Evolutionary conservation across 2,113 vertebrate species (phyloP).

Genomic region (Tenrec ecaudatus): DNA sequence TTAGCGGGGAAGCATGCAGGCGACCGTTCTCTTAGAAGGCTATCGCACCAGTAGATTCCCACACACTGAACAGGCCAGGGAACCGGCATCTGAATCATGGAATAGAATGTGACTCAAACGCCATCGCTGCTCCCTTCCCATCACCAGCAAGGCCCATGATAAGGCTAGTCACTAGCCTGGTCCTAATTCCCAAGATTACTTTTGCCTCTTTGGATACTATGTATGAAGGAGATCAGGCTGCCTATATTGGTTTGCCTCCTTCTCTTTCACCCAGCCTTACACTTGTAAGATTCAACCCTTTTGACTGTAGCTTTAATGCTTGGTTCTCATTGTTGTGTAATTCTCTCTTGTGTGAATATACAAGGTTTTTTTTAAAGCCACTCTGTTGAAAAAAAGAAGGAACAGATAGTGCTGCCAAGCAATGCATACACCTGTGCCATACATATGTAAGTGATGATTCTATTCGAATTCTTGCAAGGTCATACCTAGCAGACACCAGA

Average conservation of each 20-base stretch:
- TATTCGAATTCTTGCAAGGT: neutral
- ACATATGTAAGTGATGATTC: neutral
- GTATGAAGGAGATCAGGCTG: neutral
- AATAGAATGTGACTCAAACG: neutral
- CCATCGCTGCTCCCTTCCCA: neutral
- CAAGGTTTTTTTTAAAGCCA: neutral
- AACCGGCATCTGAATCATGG: neutral
- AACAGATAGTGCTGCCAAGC: neutral
- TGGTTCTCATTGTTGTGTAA: neutral
- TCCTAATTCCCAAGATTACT: neutral
- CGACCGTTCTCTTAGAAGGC: neutral
- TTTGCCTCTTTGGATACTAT: neutral
- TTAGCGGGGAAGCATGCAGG: neutral
- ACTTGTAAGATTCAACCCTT: neutral
- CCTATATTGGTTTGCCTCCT: neutral
- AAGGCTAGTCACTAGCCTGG: neutral
- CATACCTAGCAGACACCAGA: neutral
- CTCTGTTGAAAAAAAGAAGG: neutral
- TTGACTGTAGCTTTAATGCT: neutral
- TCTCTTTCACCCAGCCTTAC: neutral
- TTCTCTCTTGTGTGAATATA: neutral
- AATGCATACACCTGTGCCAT: neutral
- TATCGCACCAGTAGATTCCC: neutral
- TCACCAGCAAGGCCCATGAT: neutral
- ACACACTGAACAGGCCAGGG: fast-evolving